Base-by-base conservation (phyloP, 2,113 vertebrate genomes). In the Himantopus leucocephalus region DNA sequence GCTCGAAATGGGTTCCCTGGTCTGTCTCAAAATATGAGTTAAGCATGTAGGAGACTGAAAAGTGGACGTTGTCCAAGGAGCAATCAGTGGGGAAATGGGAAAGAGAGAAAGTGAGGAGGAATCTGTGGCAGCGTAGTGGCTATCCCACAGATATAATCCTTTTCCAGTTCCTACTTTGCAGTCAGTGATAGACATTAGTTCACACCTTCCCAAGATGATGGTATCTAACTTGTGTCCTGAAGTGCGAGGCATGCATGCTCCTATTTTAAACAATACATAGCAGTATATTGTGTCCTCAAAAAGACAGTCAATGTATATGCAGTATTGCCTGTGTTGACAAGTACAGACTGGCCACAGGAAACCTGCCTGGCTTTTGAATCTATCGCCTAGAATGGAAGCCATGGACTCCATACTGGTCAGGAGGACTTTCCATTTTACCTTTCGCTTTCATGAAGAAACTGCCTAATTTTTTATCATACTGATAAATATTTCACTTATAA, bases 241-340 rank as follows among this genome's bases (percentile, higher is more conserved):
- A 48, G 4, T 52, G 12, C 21, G n/a, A 86, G 20, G 11, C 19
- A 24, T 30, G 5, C 2, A 1, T 0, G 1, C 20, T 77, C 3
- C 0, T 55, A 48, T 71, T 91, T 63, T 17, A 59, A 95, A 55
- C 8, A 79, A 22, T n/a, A 60, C 19, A 27, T 32, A 41, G 8
- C 23, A 73, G 23, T 45, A 23, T 34, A 34, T 47, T 13, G 53
- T 10, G 15, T 64, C 15, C 26, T 79, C 24, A 56, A n/a, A 56
- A 74, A 85, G n/a, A 52, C 0, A 55, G 37, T 6, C n/a, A 35
- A 20, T 30, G 27, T 12, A 50, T 50, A 37, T 80, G 0, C 22
- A 74, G 9, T 47, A 29, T 76, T 80, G 56, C 16, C 14, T 60
- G 4, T 56, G 10, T 32, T 45, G n/a, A 34, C 7, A 83, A 77